phyloP scores from a whole-genome alignment of 1,140 invertebrate species.

The Anastatus disparis region DNA sequence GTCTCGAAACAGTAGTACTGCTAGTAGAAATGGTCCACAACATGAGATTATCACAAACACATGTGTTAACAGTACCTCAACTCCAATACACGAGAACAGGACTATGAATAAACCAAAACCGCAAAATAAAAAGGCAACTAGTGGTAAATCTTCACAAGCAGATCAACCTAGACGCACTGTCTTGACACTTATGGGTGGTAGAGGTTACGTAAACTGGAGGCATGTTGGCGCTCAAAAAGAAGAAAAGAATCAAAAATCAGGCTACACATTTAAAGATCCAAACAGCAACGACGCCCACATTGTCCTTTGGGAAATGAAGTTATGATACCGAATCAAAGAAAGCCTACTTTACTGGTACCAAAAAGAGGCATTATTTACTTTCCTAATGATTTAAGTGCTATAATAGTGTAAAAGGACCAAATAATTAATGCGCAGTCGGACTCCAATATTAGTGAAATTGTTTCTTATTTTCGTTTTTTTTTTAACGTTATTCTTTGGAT shows the following conservation, averaged over 20 bases:
- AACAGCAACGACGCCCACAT: constrained; percentile 86
- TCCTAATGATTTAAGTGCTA: constrained; percentile 39
- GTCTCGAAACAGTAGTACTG: constrained; percentile 78
- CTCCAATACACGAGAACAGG: constrained; percentile 1
- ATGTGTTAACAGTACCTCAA: not conserved
- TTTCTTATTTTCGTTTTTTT: not conserved
- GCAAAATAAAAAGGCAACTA: constrained; percentile 51
- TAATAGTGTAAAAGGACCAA: constrained; percentile 43
- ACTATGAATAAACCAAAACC: constrained; percentile 43
- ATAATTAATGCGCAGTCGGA: constrained; percentile 31
- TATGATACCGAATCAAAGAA: constrained; percentile 69
- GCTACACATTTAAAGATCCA: constrained; percentile 66
- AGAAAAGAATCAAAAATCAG: constrained; percentile 58
- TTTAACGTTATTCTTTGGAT: not conserved
- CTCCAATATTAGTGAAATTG: not conserved
- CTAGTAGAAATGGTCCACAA: constrained; percentile 72
- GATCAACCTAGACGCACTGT: constrained; percentile 78
- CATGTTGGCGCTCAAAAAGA: constrained; percentile 64
- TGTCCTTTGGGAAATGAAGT: constrained; percentile 90
- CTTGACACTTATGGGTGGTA: constrained; percentile 86
- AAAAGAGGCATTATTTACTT: constrained; percentile 44
- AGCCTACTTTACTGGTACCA: constrained; percentile 37
- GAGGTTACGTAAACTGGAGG: constrained; percentile 87
- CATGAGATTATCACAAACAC: constrained; percentile 51
- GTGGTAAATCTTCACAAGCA: constrained; percentile 58